phyloP scores from a whole-genome alignment of 2,797 vertebrate species.

The Buphagus erythrorhynchus region DNA sequence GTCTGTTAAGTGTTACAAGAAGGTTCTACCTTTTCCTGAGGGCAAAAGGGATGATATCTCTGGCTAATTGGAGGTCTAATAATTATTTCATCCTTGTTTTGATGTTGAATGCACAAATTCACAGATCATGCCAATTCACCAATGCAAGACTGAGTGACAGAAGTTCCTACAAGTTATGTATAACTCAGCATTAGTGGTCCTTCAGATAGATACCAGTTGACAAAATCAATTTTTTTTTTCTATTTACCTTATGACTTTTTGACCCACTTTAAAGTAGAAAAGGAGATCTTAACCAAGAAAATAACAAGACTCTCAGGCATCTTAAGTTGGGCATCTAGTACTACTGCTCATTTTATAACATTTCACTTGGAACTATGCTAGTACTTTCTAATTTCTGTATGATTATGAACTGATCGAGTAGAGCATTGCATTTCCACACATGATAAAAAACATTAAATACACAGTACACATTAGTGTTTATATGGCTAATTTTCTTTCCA shows the following conservation, averaged over 20 bases:
- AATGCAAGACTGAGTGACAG: neutral
- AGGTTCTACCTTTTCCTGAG: neutral
- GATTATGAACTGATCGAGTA: neutral
- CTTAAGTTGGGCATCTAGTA: neutral
- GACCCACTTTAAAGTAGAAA: neutral
- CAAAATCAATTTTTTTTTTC: neutral
- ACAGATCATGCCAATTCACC: neutral
- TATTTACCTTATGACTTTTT: neutral
- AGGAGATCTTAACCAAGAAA: neutral
- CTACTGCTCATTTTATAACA: neutral
- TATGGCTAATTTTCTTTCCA: constrained; percentile 11
- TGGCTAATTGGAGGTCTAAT: neutral
- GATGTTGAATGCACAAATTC: neutral
- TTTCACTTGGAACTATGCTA: neutral
- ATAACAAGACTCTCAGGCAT: neutral
- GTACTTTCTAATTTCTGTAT: neutral
- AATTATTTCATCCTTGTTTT: neutral
- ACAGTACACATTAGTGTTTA: neutral
- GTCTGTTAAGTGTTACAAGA: neutral
- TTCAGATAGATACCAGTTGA: neutral
- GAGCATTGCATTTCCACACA: neutral
- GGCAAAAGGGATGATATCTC: neutral
- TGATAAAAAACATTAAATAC: neutral
- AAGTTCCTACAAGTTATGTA: neutral
- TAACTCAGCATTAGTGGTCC: rapidly evolving